Evolutionary conservation across 1,140 invertebrate species (phyloP), one percentile per base, ranked within the genome.

Genomic region (Hypsibius dujardini): DNA sequence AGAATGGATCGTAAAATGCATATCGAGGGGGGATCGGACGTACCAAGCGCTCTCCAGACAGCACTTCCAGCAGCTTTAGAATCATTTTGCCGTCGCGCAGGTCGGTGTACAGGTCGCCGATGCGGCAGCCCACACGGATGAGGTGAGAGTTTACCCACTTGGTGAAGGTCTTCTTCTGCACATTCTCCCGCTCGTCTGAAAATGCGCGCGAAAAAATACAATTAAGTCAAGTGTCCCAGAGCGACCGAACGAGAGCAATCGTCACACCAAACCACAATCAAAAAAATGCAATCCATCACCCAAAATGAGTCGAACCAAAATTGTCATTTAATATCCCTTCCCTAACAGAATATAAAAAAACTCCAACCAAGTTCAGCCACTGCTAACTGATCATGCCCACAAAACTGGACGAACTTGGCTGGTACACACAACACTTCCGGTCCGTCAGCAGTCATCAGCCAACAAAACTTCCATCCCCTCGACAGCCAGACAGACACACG

Each of bases 131-230:
- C 73, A 97, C 94, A 67, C 95, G 87, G 69, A 96, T 91, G 75
- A 99, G 83, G 81, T 99, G 96, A 12, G 95, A 98, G 80, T 99
- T 99, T 59, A 98, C 94, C 93, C 93, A 96, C 90, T 98, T 98
- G 80, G 93, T 92, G 81, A 99, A 99, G 42, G 95, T 99, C 81
- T 99, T 99, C 86, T 99, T 99, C 81, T 99, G 96, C 72, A 99
- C 96, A 79, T 88, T 89, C 83, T 99, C 95, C 84, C 96, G 88
- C 85, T 99, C 96, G 84, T 97, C 96, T 92, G 73, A 80, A 28
- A 28, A 28, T 28, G 28, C 28, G 28, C 28, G 28, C 60, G 81
- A 78, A 46, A 80, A 70, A 50, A 75, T 71, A 74, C 70, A 50
- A 59, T 28, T 28, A 28, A 28, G 28, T 28, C 28, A 28, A 28